These are phyloP conservation scores for Popillia japonica DNA, from an alignment of 1,140 invertebrate genomes.

Conservation along the genomic window DNA sequence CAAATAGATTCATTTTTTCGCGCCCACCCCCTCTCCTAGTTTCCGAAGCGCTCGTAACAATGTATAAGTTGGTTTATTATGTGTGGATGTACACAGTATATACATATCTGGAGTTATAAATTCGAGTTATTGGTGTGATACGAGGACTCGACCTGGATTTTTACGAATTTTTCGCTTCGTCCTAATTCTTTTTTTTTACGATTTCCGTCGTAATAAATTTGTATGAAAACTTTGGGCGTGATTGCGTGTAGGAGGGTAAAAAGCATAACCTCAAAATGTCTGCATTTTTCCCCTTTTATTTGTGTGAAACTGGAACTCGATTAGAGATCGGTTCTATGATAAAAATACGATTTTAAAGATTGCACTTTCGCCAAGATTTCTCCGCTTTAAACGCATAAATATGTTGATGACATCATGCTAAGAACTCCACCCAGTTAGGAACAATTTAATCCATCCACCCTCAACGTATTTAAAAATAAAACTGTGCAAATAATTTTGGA, in stretches of 20 bases:
- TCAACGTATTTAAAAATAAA: too few relatives aligned
- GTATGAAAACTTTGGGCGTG: conserved; percentile 11
- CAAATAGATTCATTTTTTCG: conserved; percentile 42
- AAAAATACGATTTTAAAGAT: too few relatives aligned
- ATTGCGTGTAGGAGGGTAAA: background rate
- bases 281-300: background rate
- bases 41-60: background rate
- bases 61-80: background rate
- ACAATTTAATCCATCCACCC: too few relatives aligned
- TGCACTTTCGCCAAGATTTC: background rate
- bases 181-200: background rate
- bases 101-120: background rate
- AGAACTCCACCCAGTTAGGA: too few relatives aligned
- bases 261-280: conserved; percentile 25
- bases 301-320: background rate
- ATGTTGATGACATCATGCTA: too few relatives aligned
- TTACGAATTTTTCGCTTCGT: conserved; percentile 12
- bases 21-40: background rate
- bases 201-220: background rate
- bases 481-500: too few relatives aligned
- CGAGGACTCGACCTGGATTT: conserved; percentile 3
- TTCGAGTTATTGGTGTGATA: background rate
- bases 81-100: too few relatives aligned
- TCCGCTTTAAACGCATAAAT: background rate
- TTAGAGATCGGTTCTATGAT: background rate